These are phyloP conservation scores for Melanotaenia boesemani DNA, from an alignment of 2,797 vertebrate genomes.

Conservation along the genomic window DNA sequence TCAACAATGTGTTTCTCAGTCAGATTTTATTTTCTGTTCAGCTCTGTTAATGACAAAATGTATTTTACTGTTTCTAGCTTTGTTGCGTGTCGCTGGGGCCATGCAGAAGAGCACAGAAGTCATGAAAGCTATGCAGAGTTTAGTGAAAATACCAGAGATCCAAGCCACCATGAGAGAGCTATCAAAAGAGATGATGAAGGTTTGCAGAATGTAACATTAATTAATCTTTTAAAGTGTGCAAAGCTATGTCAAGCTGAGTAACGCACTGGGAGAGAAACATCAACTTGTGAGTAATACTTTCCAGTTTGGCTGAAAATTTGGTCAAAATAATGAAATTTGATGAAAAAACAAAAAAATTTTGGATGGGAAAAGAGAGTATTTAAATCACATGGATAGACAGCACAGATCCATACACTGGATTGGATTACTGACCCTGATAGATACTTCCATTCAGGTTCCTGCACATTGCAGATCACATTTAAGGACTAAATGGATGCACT, in stretches of 20 bases:
- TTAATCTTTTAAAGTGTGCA: background rate
- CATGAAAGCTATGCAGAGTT: slow-evolving; percentile 98
- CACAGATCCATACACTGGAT: background rate
- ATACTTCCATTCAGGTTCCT: background rate
- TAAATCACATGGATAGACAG: too few relatives aligned
- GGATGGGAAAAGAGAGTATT: background rate
- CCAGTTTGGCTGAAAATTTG: background rate
- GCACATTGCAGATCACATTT: background rate
- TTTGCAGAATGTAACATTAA: slow-evolving; percentile 61
- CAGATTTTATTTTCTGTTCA: background rate
- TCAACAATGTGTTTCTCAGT: background rate
- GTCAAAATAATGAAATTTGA: background rate
- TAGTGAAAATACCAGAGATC: slow-evolving; percentile 96
- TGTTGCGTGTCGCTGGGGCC: slow-evolving; percentile 91
- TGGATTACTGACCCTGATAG: too few relatives aligned
- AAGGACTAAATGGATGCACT: background rate
- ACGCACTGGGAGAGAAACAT: background rate
- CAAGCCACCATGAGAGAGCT: slow-evolving; percentile 97
- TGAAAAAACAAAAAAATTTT: background rate
- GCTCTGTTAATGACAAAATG: background rate
- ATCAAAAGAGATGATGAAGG: slow-evolving; percentile 99
- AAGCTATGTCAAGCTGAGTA: background rate
- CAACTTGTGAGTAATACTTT: background rate
- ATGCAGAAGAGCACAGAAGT: slow-evolving; percentile 98
- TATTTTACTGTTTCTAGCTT: slow-evolving; percentile 79